phyloP scores from a whole-genome alignment of 2,797 vertebrate species.

The Sebastes elongatus region DNA sequence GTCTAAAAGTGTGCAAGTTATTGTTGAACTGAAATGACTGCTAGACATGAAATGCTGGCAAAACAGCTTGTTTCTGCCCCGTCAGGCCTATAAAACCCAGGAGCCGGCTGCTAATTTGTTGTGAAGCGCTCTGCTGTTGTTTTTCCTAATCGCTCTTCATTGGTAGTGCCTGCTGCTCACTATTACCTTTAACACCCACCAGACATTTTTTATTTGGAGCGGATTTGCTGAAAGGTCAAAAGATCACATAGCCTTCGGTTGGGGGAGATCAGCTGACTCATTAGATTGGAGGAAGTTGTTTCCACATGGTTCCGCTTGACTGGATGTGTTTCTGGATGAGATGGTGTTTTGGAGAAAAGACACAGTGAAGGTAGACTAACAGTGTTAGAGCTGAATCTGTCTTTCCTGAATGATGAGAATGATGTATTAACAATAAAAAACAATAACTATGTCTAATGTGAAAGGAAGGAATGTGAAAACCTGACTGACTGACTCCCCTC shows the following conservation, averaged over 20 bases:
- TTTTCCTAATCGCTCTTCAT: conserved; percentile 50
- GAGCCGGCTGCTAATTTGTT: conserved; percentile 35
- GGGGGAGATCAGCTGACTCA: conserved; percentile 49
- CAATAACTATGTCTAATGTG: too few relatives aligned
- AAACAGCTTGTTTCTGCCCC: conserved; percentile 42
- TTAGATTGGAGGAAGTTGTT: conserved; percentile 40
- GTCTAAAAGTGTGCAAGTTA: conserved; percentile 20
- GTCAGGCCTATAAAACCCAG: conserved; percentile 51
- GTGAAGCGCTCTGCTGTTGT: conserved; percentile 35
- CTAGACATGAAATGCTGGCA: conserved; percentile 32
- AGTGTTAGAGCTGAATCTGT: not conserved
- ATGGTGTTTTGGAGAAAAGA: not conserved
- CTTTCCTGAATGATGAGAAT: too few relatives aligned
- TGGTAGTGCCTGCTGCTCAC: conserved; percentile 42
- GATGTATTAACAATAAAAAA: too few relatives aligned
- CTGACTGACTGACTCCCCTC: not conserved
- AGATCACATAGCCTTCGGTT: conserved; percentile 2
- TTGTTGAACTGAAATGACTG: conserved; percentile 24
- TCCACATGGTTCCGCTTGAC: conserved; percentile 57
- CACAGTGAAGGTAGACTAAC: not conserved
- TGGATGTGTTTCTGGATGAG: not conserved
- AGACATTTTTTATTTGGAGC: conserved; percentile 35
- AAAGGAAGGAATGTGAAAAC: not conserved
- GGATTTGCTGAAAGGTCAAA: conserved; percentile 46
- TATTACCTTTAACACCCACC: conserved; percentile 37